Evolutionary conservation across 2,113 vertebrate species (phyloP), one percentile per base, ranked within the genome.

Genomic region (Erpornis zantholeuca): DNA sequence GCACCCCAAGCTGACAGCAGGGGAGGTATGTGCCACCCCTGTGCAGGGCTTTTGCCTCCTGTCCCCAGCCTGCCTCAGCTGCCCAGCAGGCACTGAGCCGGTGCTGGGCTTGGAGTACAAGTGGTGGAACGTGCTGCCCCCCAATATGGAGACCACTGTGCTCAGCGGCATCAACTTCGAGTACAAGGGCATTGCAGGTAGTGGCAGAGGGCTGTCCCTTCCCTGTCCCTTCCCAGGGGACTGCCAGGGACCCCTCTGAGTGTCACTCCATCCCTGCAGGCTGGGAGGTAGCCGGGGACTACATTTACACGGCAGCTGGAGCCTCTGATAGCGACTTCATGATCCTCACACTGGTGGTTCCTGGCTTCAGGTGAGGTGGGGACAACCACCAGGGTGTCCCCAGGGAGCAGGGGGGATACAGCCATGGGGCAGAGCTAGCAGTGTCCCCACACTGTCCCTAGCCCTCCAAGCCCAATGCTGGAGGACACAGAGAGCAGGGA

Each of bases 251-350:
- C 22, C 11, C 40, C 3, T 3, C 79, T 42, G 40, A 88, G 73
- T 0, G 0, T 31, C 76, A 5, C 79, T 40, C 7, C 31, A 49
- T 47, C 66, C 88, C 63, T 45, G 42, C 98, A 99, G 99, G 98
- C 29, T 99, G 99, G 99, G 99, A 99, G 96, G 99, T 99, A 88
- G 99, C 99, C 3, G 98, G 99, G 22, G 99, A 99, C 61, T 98
- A 99, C 78, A 97, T 99, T 91, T 99, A 99, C 93, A 99, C 99
- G 1, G 98, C 98, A 2, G 98, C 98, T 0, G 99, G 98, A 50
- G 98, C 98, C 47, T 98, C 98, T 38, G 99, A 99, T 96, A 98
- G 98, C 3, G 99, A 99, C 95, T 99, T 98, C 82, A 97, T 99
- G 98, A 98, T 99, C 94, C 98, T 99, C 56, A 98, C 97, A 0